These are phyloP conservation scores for Neoitamus cyanurus DNA, from an alignment of 2,888 invertebrate species.

Conservation along the genomic window DNA sequence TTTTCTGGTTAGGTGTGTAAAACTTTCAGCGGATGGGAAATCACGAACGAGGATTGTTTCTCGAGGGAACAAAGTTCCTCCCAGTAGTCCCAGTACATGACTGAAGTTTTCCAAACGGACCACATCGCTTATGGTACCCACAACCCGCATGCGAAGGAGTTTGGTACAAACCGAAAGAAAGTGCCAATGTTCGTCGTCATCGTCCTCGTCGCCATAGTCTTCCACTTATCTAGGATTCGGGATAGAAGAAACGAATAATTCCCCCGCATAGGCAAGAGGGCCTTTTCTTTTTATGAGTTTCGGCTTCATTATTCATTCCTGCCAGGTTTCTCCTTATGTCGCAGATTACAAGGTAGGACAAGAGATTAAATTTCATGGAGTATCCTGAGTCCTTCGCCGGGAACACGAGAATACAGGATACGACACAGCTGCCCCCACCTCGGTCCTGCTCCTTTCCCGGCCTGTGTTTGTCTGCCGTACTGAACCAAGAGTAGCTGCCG, in stretches of 20 bases:
- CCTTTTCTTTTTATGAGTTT: slow-evolving; percentile 19
- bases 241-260: neutral
- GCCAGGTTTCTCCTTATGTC: slow-evolving; percentile 38
- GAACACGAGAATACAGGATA: neutral
- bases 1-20: slow-evolving; percentile 14
- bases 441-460: neutral
- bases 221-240: slow-evolving; percentile 10
- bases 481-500: neutral
- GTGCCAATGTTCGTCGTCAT: neutral
- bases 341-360: slow-evolving; percentile 41
- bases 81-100: slow-evolving; percentile 10
- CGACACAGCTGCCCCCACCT: neutral
- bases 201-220: neutral
- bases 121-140: slow-evolving; percentile 8
- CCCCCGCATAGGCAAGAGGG: neutral
- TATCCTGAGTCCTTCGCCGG: neutral
- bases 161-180: neutral
- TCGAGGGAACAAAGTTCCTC: slow-evolving; percentile 29
- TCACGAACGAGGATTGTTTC: slow-evolving; percentile 44
- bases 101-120: slow-evolving; percentile 18
- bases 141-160: neutral
- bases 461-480: neutral
- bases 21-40: slow-evolving; percentile 38
- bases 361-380: slow-evolving; percentile 42
- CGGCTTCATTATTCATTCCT: slow-evolving; percentile 37